Conservation (phyloP, 2,888 invertebrate genomes). For the Cheilosia urbana region DNA sequence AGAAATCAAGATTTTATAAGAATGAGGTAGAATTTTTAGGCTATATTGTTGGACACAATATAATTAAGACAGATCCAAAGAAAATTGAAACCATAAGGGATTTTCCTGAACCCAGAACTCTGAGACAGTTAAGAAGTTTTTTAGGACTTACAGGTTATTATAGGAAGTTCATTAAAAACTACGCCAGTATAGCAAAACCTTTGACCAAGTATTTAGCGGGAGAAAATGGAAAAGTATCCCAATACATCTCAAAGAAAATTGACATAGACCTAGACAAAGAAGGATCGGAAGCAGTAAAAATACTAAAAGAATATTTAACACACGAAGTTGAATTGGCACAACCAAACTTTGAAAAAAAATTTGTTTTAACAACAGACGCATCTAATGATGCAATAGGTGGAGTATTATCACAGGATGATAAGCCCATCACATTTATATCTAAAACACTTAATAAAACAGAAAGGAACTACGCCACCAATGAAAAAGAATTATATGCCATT, state of each 20-base stretch:
- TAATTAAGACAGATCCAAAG: constrained; percentile 10
- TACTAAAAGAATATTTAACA: constrained; percentile 35
- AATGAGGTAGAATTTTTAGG: constrained; percentile 71
- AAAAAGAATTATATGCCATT: too few species aligned
- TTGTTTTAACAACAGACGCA: background rate
- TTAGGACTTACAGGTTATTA: too few species aligned
- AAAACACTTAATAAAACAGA: too few species aligned
- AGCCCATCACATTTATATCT: too few species aligned
- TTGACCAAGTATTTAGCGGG: constrained; percentile 65
- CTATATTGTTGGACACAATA: constrained; percentile 41
- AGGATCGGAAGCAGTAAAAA: background rate
- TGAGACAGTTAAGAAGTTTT: constrained; percentile 72
- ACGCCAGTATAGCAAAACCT: constrained; percentile 69
- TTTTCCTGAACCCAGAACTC: constrained; percentile 65
- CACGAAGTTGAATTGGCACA: constrained; percentile 20
- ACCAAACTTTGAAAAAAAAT: constrained; percentile 8
- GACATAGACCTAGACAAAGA: constrained; percentile 60
- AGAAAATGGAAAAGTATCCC: constrained; percentile 66
- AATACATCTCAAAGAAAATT: constrained; percentile 69
- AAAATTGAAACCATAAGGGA: constrained; percentile 70
- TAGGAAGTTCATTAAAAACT: constrained; percentile 45
- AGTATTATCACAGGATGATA: background rate
- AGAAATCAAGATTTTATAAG: constrained; percentile 74
- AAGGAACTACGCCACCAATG: too few species aligned
- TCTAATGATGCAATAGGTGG: background rate